Conservation (phyloP, 2,113 vertebrate genomes). For the Tupaia chinensis region DNA sequence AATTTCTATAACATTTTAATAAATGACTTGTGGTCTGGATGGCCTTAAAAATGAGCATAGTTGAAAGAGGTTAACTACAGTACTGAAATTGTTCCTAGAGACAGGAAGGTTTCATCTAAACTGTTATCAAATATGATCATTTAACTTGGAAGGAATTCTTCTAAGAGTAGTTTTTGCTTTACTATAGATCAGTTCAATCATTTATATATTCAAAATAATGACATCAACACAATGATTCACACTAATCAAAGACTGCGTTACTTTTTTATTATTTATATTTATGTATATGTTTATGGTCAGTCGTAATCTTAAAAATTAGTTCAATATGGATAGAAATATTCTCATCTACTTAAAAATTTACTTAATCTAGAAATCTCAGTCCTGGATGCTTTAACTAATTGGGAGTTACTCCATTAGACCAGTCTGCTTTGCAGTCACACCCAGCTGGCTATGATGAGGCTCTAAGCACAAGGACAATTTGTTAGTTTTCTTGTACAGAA, state of each 20-base stretch:
- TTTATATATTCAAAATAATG: background rate
- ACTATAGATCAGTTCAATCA: background rate
- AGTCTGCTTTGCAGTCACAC: background rate
- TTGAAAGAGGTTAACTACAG: background rate
- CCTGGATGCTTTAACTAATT: background rate
- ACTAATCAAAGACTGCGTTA: background rate
- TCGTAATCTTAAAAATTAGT: background rate
- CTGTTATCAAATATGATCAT: background rate
- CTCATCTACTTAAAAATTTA: background rate
- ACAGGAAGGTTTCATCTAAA: background rate
- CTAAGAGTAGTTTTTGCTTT: background rate
- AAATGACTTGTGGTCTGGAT: background rate
- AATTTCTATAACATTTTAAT: background rate
- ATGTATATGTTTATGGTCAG: background rate
- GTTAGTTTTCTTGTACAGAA: background rate
- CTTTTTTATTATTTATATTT: background rate
- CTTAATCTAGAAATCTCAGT: background rate
- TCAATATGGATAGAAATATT: background rate
- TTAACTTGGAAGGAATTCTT: constrained; percentile 29
- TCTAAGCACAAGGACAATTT: background rate
- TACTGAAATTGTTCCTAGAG: background rate
- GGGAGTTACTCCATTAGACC: background rate
- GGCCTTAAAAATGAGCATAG: constrained; percentile 1
- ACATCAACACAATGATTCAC: background rate
- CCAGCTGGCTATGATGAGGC: background rate